These are phyloP conservation scores for Erebia ligea DNA, from an alignment of 2,888 invertebrate genomes.

Conservation along the genomic window DNA sequence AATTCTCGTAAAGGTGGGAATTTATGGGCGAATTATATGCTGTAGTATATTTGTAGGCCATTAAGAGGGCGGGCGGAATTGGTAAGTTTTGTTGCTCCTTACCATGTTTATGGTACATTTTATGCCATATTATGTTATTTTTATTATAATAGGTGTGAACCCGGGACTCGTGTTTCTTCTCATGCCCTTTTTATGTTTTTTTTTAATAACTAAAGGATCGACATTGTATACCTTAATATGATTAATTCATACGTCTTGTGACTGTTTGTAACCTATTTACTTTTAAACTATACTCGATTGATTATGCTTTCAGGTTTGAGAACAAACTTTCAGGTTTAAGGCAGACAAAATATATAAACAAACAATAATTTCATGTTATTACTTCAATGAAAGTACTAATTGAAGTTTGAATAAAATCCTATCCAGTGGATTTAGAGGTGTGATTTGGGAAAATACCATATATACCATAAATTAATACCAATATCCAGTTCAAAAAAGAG, in stretches of 20 bases:
- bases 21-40: slow-evolving; percentile 33
- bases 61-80: slow-evolving; percentile 45
- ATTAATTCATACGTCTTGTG: too few species aligned
- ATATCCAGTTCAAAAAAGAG: too few species aligned
- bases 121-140: slow-evolving; percentile 39
- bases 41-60: slow-evolving; percentile 37
- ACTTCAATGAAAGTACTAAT: too few species aligned
- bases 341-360: too few species aligned
- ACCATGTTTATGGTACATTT: slow-evolving; percentile 49
- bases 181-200: not conserved
- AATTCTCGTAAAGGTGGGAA: slow-evolving; percentile 28
- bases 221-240: not conserved
- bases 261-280: not conserved
- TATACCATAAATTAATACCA: too few species aligned
- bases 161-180: not conserved
- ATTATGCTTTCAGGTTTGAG: too few species aligned
- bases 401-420: too few species aligned
- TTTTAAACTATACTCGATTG: too few species aligned
- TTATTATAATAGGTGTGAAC: not conserved
- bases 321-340: too few species aligned
- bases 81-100: slow-evolving; percentile 45
- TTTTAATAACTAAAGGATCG: not conserved
- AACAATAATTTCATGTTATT: too few species aligned
- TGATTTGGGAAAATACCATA: too few species aligned
- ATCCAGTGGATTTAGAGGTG: too few species aligned